Conservation (phyloP, 2,797 vertebrate genomes). For the Clarias platycephalus region DNA sequence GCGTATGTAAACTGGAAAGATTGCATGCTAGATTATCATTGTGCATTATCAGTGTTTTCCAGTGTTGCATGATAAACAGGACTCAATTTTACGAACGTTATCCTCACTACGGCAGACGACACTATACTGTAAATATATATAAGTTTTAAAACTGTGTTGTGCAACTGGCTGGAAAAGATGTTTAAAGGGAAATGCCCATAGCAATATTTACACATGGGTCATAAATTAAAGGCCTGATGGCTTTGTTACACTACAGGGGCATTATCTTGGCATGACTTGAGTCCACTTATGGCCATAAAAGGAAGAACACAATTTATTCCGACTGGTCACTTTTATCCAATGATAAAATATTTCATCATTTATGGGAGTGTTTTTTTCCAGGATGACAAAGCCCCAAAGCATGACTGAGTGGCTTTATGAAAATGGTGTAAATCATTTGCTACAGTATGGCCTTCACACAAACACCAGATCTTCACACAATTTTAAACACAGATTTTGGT, state of each 20-base stretch:
- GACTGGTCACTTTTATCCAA: neutral
- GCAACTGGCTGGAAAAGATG: neutral
- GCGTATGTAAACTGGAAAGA: conserved; percentile 41
- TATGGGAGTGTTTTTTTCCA: neutral
- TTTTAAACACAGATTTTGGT: neutral
- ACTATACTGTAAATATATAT: neutral
- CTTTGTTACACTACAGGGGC: neutral
- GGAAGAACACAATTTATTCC: neutral
- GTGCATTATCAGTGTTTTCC: conserved; percentile 39
- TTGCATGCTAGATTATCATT: conserved; percentile 55
- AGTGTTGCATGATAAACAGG: conserved; percentile 43
- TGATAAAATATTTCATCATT: neutral
- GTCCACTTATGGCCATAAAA: neutral
- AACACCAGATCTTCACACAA: neutral
- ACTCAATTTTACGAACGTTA: conserved; percentile 34
- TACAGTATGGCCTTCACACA: neutral
- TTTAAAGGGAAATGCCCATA: neutral
- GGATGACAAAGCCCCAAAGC: neutral
- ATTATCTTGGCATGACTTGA: conserved; percentile 4
- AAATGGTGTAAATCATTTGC: neutral
- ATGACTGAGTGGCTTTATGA: neutral
- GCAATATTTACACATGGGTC: neutral
- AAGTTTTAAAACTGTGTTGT: neutral
- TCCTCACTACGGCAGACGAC: neutral
- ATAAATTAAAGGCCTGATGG: neutral